Evolutionary conservation across 2,797 vertebrate species (phyloP).

Genomic region (Buphagus erythrorhynchus): DNA sequence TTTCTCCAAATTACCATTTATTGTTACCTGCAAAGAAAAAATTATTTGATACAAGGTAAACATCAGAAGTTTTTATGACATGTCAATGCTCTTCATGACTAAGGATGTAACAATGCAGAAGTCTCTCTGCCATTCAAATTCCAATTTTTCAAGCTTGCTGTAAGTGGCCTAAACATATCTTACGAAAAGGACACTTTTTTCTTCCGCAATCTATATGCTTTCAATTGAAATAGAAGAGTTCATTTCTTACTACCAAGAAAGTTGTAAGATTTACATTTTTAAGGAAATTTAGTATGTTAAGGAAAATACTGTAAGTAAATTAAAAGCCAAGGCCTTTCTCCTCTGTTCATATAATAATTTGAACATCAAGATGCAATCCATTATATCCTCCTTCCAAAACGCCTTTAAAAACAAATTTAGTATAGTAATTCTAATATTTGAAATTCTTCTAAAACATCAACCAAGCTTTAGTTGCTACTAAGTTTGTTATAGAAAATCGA

Average conservation of each 20-base stretch:
- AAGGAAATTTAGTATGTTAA: not conserved
- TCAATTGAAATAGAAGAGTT: not conserved
- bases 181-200: fast-evolving
- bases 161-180: not conserved
- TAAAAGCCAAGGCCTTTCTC: not conserved
- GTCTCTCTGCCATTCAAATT: not conserved
- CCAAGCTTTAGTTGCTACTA: not conserved
- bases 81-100: not conserved
- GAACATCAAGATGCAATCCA: not conserved
- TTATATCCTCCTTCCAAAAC: not conserved
- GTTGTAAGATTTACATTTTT: not conserved
- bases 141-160: not conserved
- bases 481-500: not conserved
- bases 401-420: not conserved
- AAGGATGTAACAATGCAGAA: not conserved
- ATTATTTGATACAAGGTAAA: not conserved
- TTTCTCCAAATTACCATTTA: constrained; percentile 91
- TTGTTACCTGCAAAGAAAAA: constrained; percentile 83
- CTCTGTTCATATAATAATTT: not conserved
- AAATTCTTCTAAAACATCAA: not conserved
- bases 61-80: not conserved
- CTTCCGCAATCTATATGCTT: fast-evolving
- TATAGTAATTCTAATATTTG: not conserved
- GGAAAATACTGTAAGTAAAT: not conserved
- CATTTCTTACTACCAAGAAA: not conserved